Evolutionary conservation across 2,888 invertebrate genomes (phyloP).

Genomic region (Cataglyphis rosenhaueri): DNA sequence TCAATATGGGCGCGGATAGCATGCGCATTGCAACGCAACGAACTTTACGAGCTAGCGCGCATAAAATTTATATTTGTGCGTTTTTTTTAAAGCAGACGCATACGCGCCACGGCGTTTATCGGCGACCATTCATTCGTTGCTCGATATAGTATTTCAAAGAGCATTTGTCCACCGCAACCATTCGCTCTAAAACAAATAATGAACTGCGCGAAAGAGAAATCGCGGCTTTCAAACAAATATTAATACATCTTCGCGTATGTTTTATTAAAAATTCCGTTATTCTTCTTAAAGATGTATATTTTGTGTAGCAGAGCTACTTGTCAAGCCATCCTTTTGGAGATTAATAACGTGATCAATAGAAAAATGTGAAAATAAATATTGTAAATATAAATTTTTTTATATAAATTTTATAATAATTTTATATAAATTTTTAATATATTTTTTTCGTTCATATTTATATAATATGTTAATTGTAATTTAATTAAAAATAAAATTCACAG

Average conservation of each 20-base stretch:
- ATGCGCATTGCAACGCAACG: conserved; percentile 80
- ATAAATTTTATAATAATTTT: neutral
- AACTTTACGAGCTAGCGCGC: conserved; percentile 74
- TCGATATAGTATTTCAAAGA: neutral
- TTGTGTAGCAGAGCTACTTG: neutral
- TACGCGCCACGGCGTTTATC: neutral
- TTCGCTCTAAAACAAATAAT: neutral
- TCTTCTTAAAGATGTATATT: neutral
- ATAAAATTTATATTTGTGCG: conserved; percentile 75
- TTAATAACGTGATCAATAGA: neutral
- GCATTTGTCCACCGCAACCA: neutral
- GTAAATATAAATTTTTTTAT: neutral
- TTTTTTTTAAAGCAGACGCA: conserved; percentile 36
- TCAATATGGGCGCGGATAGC: conserved; percentile 82
- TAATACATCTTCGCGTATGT: neutral
- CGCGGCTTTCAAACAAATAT: conserved; percentile 12
- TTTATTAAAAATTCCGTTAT: neutral
- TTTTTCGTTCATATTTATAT: neutral
- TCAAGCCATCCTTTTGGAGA: neutral
- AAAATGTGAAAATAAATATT: neutral
- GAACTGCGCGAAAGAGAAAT: neutral
- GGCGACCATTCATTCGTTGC: neutral
- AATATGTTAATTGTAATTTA: conserved; percentile 6
- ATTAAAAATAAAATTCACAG: neutral
- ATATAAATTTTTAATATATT: neutral